Evolutionary conservation across 2,888 invertebrate species (phyloP).

Genomic region (Furcula furcula): DNA sequence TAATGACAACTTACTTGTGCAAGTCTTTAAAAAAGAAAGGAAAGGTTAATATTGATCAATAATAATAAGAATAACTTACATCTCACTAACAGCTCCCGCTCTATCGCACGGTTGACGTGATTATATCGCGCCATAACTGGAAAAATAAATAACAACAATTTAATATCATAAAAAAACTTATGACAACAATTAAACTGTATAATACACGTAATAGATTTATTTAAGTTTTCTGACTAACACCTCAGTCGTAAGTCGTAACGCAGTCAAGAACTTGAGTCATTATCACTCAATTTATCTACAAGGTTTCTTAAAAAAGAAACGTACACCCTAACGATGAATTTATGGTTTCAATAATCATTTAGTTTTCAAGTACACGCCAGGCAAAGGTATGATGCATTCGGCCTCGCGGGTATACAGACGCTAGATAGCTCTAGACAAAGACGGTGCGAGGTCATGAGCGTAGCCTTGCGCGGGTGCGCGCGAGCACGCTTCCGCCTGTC

Average conservation of each 20-base stretch:
- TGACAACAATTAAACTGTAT: too few species aligned
- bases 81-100: conserved; percentile 51
- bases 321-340: conserved; percentile 45
- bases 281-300: conserved; percentile 54
- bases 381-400: conserved; percentile 77
- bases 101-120: conserved; percentile 53
- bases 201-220: too few species aligned
- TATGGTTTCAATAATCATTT: conserved; percentile 63
- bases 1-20: too few species aligned
- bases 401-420: conserved; percentile 78
- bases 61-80: conserved; percentile 48
- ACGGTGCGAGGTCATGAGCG: conserved; percentile 80
- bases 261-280: conserved; percentile 35
- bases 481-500: conserved; percentile 75
- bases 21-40: too few species aligned
- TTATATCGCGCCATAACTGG: conserved; percentile 67
- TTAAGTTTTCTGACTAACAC: too few species aligned
- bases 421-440: conserved; percentile 80
- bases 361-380: conserved; percentile 56
- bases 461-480: conserved; percentile 78
- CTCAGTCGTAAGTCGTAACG: conserved; percentile 14
- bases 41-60: too few species aligned
- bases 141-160: conserved; percentile 11
- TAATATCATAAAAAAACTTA: too few species aligned
- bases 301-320: conserved; percentile 51